phyloP scores from a whole-genome alignment of 1,140 invertebrate genomes.

The Aphis craccivora region DNA sequence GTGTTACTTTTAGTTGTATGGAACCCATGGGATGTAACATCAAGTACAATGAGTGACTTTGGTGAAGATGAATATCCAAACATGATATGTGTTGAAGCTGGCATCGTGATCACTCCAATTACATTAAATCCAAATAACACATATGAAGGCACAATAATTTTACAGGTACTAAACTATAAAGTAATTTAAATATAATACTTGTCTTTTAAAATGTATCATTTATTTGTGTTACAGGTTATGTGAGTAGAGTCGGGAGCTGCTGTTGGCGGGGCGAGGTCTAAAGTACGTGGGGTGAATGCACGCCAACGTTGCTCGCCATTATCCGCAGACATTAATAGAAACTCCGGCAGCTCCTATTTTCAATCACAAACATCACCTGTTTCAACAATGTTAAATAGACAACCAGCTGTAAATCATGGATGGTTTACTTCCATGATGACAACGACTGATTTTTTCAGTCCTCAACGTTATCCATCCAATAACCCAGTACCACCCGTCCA shows the following conservation, averaged over 20 bases:
- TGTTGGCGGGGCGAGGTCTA: slow-evolving; percentile 62
- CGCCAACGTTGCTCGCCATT: slow-evolving; percentile 45
- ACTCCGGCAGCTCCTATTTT: slow-evolving; percentile 54
- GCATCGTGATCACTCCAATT: slow-evolving; percentile 85
- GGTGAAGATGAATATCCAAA: slow-evolving; percentile 94
- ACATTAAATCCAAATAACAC: slow-evolving; percentile 85
- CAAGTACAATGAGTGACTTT: slow-evolving; percentile 90
- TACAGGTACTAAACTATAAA: slow-evolving; percentile 70
- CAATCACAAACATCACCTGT: slow-evolving; percentile 45
- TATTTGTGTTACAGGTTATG: slow-evolving; percentile 65
- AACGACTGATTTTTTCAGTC: slow-evolving; percentile 62
- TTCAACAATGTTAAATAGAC: slow-evolving; percentile 60
- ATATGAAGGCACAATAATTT: slow-evolving; percentile 86
- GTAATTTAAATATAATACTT: slow-evolving; percentile 14
- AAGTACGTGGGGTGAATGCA: slow-evolving; percentile 60
- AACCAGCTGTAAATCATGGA: slow-evolving; percentile 62
- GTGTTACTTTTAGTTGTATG: slow-evolving; percentile 76
- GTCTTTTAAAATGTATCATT: not conserved
- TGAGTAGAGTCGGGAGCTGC: slow-evolving; percentile 62
- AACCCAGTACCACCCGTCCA: slow-evolving; percentile 39
- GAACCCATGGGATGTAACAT: slow-evolving; percentile 95
- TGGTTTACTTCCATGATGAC: slow-evolving; percentile 63
- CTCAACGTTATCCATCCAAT: slow-evolving; percentile 37
- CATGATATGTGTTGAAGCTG: slow-evolving; percentile 95
- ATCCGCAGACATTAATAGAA: slow-evolving; percentile 62